A percentile compares a stretch with the other conserved stretches of the same genome.
Evolutionary conservation across 2,797 vertebrate genomes (phyloP).

Genomic region (Danio aesculapii): DNA sequence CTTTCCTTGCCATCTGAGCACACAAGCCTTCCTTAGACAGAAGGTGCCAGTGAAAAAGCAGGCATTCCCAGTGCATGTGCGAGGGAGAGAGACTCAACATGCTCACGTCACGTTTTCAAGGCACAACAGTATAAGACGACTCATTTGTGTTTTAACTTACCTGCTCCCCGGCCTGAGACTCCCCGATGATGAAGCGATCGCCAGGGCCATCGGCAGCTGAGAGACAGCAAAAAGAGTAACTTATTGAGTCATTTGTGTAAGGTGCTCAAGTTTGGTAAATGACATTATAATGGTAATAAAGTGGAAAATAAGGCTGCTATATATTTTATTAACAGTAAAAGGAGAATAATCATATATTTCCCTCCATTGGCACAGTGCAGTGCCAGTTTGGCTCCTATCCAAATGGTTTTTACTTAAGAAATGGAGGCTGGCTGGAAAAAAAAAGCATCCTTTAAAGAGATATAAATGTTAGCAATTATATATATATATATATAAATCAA

Average conservation of each 20-base stretch:
- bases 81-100: constrained; percentile 11
- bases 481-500: no score
- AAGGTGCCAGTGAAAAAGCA: constrained; percentile 16
- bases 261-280: background rate
- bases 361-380: background rate
- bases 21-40: constrained; percentile 24
- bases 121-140: background rate
- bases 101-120: background rate
- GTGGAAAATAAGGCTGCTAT: background rate
- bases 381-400: background rate
- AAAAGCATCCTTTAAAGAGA: no score
- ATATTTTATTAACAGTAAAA: background rate
- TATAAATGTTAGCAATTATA: no score
- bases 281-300: background rate
- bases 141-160: constrained; percentile 73
- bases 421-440: background rate
- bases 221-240: background rate
- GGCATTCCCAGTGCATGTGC: background rate
- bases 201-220: constrained; percentile 93
- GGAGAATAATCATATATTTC: background rate
- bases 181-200: constrained; percentile 98
- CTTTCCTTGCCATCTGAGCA: constrained; percentile 39
- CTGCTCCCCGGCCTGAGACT: constrained; percentile 98
- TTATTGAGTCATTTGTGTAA: background rate
- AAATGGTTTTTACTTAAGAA: no score